phyloP scores from a whole-genome alignment of 1,140 invertebrate genomes.

The Drosophila ananassae region DNA sequence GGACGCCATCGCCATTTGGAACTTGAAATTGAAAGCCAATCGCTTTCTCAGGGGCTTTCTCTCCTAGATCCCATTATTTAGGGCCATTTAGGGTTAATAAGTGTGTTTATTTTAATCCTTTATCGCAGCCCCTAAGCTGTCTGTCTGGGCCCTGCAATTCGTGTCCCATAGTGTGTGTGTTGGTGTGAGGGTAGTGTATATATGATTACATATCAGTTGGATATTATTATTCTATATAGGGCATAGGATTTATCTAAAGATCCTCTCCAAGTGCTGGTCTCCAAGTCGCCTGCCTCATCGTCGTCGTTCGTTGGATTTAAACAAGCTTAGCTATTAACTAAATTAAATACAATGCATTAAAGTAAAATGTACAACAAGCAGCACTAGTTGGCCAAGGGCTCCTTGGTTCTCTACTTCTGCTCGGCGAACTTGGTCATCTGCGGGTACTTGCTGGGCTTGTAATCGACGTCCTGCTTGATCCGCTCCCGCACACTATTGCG shows the following conservation, averaged over 20 bases:
- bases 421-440: constrained; percentile 80
- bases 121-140: constrained; percentile 9
- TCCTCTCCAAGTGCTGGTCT: constrained; percentile 19
- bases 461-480: constrained; percentile 75
- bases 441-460: constrained; percentile 77
- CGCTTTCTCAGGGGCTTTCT: not conserved
- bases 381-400: constrained; percentile 43
- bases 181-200: not conserved
- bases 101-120: constrained; percentile 42
- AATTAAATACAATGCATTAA: constrained; percentile 74
- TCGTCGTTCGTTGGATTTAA: constrained; percentile 46
- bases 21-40: constrained; percentile 30
- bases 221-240: constrained; percentile 40
- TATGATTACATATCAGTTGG: constrained; percentile 41
- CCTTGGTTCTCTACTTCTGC: constrained; percentile 58
- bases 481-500: constrained; percentile 68
- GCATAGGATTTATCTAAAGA: constrained; percentile 42
- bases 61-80: too few species aligned
- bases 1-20: constrained; percentile 61
- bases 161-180: constrained; percentile 12
- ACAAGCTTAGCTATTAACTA: constrained; percentile 72
- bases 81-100: constrained; percentile 17
- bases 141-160: constrained; percentile 13
- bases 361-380: constrained; percentile 75
- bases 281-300: constrained; percentile 15